Evolutionary conservation across 2,113 vertebrate species (phyloP), one percentile per base, ranked within the genome.

Genomic region (Microtus ochrogaster): DNA sequence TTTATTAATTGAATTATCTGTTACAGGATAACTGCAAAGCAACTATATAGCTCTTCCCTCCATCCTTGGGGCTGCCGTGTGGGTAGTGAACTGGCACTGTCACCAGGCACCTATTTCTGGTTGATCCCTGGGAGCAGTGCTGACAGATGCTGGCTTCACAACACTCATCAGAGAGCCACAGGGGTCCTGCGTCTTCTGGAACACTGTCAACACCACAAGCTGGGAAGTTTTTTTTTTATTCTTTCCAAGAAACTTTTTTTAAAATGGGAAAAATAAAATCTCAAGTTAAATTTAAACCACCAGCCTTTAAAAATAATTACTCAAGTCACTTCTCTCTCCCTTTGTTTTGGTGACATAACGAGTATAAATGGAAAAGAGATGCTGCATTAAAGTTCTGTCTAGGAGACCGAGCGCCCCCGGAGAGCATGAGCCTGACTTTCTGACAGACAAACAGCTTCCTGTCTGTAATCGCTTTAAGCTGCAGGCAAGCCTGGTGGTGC

Each of bases 231-330:
- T 52, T 52, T 52, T 52, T 66, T 79, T 73, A 70, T 96, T 87
- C 90, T 95, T 96, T 92, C 85, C 61, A 96, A 78, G 44, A 78
- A 39, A 70, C 6, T 21, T 47, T 13, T 13, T 68, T 85, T 66
- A 28, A 85, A 83, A 28, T 2, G 30, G 30, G 22, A 41, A 85
- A 83, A 28, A 65, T 39, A 41, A 63, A 90, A 55, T 88, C 24
- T 88, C 85, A 63, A 73, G 74, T 97, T 92, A 84, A 95, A 88
- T 94, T 93, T 88, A 93, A 96, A 96, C 72, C 73, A 19, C 68
- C 68, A 91, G 49, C 10, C 55, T 58, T 94, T 72, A 83, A 87
- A 87, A 74, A 36, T 79, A 66, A 74, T 82, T 14, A 55, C 5
- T 30, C 72, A 16, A 79, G 22, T 90, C 39, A 76, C 36, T 41